phyloP scores from a whole-genome alignment of 2,888 invertebrate genomes.

The Melangyna quadrimaculata region DNA sequence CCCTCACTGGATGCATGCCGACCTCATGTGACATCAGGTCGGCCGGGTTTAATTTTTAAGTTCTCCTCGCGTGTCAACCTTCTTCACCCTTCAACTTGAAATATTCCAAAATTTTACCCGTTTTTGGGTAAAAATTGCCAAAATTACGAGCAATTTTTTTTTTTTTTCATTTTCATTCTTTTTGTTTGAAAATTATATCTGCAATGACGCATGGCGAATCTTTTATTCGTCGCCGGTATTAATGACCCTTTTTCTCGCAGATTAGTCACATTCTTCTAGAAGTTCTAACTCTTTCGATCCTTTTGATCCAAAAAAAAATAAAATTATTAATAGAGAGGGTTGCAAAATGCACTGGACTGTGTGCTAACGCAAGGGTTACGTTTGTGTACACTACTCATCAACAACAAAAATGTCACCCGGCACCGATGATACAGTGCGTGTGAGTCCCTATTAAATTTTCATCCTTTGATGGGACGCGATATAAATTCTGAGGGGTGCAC shows the following conservation, averaged over 20 bases:
- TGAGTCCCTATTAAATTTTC: constrained; percentile 49
- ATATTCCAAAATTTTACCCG: constrained; percentile 58
- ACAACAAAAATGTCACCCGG: constrained; percentile 40
- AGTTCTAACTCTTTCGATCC: constrained; percentile 59
- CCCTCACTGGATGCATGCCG: constrained; percentile 27
- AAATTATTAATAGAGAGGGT: neutral
- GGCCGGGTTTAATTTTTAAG: constrained; percentile 68
- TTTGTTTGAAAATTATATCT: constrained; percentile 36
- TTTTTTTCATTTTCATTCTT: constrained; percentile 16
- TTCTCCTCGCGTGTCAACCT: constrained; percentile 72
- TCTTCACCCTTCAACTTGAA: constrained; percentile 43
- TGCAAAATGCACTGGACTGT: constrained; percentile 75
- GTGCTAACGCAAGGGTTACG: constrained; percentile 74
- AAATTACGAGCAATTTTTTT: constrained; percentile 55
- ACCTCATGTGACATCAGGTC: constrained; percentile 64
- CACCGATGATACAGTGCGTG: constrained; percentile 34
- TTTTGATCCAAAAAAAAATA: neutral
- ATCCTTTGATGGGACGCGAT: constrained; percentile 50
- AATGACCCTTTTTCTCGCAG: constrained; percentile 61
- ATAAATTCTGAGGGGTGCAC: neutral
- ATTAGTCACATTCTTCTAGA: constrained; percentile 66
- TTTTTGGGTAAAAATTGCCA: constrained; percentile 76
- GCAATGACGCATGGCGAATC: constrained; percentile 71
- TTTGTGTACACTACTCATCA: constrained; percentile 71
- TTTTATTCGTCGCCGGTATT: constrained; percentile 34